Conservation (phyloP, 2,797 vertebrate species). For the Malacoraja senta region DNA sequence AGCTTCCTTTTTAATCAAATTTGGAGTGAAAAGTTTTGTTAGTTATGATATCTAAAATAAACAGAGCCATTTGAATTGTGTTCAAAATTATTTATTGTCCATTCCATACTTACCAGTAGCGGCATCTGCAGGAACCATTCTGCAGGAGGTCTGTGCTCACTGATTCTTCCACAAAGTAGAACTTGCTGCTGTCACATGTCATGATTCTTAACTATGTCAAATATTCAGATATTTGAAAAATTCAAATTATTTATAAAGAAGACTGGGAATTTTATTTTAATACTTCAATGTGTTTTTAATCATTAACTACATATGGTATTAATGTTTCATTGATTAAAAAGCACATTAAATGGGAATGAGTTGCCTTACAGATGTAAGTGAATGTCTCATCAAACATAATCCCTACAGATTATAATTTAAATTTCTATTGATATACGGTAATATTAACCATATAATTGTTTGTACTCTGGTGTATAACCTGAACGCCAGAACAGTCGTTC, state of each 20-base stretch:
- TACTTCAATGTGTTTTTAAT: conserved; percentile 5
- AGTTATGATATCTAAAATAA: too few species aligned
- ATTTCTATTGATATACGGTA: background rate
- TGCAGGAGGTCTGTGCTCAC: too few species aligned
- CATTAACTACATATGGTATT: background rate
- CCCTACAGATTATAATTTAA: background rate
- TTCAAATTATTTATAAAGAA: background rate
- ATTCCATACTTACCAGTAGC: too few species aligned
- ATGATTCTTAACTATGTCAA: too few species aligned
- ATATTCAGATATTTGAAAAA: too few species aligned
- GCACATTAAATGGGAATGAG: background rate
- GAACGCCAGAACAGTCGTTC: background rate
- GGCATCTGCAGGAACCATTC: too few species aligned
- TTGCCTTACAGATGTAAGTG: background rate
- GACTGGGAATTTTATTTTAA: background rate
- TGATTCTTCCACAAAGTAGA: too few species aligned
- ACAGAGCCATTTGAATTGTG: background rate
- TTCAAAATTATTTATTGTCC: too few species aligned
- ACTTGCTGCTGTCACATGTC: too few species aligned
- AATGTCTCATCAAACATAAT: background rate
- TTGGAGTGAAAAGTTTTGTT: background rate
- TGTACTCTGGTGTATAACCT: background rate
- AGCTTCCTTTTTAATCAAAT: background rate
- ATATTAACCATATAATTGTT: background rate
- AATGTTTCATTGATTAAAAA: background rate